These are phyloP conservation scores for Amphipyra berbera DNA, from an alignment of 2,888 invertebrate genomes.

Conservation along the genomic window DNA sequence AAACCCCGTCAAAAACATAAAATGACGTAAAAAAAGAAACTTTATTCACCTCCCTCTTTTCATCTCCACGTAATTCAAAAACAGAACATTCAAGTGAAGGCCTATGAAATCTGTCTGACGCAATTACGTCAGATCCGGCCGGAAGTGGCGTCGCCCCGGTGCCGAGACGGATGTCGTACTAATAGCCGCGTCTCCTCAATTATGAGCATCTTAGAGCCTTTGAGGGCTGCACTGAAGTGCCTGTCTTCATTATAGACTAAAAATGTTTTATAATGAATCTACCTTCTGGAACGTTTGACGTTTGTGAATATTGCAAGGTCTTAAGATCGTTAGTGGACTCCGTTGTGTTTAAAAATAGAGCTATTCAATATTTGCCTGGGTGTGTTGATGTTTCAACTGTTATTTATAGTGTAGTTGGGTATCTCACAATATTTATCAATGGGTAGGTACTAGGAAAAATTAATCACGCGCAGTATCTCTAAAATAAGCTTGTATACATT, in stretches of 20 bases:
- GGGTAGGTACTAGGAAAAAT: too few relatives aligned
- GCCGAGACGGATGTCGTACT: slow-evolving; percentile 34
- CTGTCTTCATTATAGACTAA: slow-evolving; percentile 21
- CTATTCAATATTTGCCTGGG: too few relatives aligned
- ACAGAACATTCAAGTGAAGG: slow-evolving; percentile 34
- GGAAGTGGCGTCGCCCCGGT: slow-evolving; percentile 49
- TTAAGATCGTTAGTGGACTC: too few relatives aligned
- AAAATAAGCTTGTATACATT: too few relatives aligned
- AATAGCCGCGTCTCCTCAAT: slow-evolving; percentile 52
- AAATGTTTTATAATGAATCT: slow-evolving; percentile 15
- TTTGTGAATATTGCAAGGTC: too few relatives aligned
- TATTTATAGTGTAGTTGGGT: too few relatives aligned
- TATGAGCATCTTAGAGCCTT: slow-evolving; percentile 33
- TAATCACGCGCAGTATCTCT: too few relatives aligned
- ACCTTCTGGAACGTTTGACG: not conserved
- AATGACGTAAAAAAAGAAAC: not conserved
- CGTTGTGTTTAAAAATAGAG: too few relatives aligned
- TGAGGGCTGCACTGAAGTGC: slow-evolving; percentile 7
- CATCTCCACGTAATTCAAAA: slow-evolving; percentile 35
- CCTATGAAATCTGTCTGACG: slow-evolving; percentile 49
- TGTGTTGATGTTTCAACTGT: too few relatives aligned
- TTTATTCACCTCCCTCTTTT: not conserved
- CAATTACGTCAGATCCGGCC: slow-evolving; percentile 55
- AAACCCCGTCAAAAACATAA: not conserved
- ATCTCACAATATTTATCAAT: too few relatives aligned